Conservation (phyloP, 2,888 invertebrate species). For the Macaria liturata region DNA sequence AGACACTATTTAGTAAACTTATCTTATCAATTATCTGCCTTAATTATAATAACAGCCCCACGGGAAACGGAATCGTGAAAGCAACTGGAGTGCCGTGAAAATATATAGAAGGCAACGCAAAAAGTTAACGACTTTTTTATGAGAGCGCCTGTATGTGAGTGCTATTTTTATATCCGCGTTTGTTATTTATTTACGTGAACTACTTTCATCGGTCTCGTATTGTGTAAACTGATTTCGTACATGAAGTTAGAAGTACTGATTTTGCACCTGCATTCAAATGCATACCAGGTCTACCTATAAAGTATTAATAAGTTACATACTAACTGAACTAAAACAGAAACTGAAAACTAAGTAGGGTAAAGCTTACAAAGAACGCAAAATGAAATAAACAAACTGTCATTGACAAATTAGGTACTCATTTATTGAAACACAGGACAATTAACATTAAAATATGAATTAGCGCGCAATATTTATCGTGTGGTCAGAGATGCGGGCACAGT, state of each 20-base stretch:
- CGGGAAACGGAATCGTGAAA: conserved; percentile 18
- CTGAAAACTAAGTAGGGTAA: too few species aligned
- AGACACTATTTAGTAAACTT: conserved; percentile 7
- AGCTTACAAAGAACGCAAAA: too few species aligned
- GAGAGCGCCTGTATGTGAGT: conserved; percentile 8
- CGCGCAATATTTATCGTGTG: conserved; percentile 1
- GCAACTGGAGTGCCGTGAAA: conserved; percentile 13
- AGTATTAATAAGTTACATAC: too few species aligned
- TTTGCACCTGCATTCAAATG: too few species aligned
- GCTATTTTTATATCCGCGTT: conserved; percentile 21
- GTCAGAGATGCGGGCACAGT: conserved; percentile 9
- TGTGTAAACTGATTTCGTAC: background rate
- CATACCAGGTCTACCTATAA: too few species aligned
- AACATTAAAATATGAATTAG: conserved; percentile 1
- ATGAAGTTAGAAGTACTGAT: too few species aligned
- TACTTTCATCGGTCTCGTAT: conserved; percentile 14
- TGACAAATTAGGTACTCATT: background rate
- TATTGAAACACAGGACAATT: background rate
- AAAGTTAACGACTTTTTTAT: conserved; percentile 17
- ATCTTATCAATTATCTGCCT: conserved; percentile 20
- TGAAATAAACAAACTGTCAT: background rate
- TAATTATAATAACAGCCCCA: conserved; percentile 20
- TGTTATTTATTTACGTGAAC: conserved; percentile 19
- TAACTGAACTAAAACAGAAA: too few species aligned
- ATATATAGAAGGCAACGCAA: conserved; percentile 13